Conservation (phyloP, 2,113 vertebrate genomes). For the Peromyscus maniculatus region DNA sequence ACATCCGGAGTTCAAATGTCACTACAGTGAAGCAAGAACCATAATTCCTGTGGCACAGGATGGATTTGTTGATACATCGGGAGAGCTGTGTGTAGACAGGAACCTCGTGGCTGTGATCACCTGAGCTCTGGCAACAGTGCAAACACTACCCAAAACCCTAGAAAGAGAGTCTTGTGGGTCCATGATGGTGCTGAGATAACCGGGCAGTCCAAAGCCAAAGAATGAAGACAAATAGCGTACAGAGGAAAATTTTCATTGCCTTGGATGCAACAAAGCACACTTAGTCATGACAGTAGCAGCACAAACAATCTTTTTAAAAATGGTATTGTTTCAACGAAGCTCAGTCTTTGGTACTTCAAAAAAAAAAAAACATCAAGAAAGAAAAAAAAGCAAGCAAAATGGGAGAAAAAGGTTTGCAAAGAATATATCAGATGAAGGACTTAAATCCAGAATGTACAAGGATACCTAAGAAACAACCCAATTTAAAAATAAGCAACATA, state of each 20-base stretch:
- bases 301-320: background rate
- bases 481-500: background rate
- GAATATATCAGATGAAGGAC: background rate
- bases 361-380: background rate
- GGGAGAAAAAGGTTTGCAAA: background rate
- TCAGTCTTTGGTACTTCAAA: background rate
- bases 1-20: background rate
- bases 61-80: fast-evolving
- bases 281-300: background rate
- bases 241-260: background rate
- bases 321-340: background rate
- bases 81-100: background rate
- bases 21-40: background rate
- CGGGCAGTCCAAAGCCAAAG: too few relatives aligned
- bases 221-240: background rate
- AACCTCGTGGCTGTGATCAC: too few relatives aligned
- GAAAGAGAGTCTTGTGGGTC: too few relatives aligned
- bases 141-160: background rate
- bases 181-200: too few relatives aligned
- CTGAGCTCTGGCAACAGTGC: background rate
- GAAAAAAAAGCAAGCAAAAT: background rate
- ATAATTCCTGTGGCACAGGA: too few relatives aligned
- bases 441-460: background rate
- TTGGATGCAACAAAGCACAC: background rate
- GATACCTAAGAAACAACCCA: background rate